Conservation (phyloP, 1,140 invertebrate genomes). For the Eupeodes corollae region DNA sequence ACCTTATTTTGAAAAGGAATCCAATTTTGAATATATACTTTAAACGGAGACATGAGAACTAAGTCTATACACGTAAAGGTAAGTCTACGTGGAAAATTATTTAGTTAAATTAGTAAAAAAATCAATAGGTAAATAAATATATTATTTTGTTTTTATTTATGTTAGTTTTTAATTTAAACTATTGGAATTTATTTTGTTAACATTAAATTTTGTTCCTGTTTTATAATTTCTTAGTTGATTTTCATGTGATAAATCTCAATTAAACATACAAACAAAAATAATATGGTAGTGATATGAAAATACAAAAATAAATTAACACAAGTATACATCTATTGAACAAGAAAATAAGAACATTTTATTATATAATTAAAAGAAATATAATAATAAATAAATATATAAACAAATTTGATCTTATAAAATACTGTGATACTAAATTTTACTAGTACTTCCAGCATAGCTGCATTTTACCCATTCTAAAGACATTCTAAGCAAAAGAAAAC, state of each 20-base stretch:
- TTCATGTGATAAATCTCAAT: neutral
- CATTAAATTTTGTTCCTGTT: too few relatives aligned
- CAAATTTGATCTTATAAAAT: constrained; percentile 37
- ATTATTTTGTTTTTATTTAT: too few relatives aligned
- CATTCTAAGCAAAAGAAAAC: constrained; percentile 21
- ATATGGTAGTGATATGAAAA: neutral
- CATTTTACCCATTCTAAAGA: constrained; percentile 38
- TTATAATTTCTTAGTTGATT: too few relatives aligned
- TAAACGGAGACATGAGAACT: too few relatives aligned
- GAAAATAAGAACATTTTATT: neutral
- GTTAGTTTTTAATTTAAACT: too few relatives aligned
- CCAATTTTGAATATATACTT: too few relatives aligned
- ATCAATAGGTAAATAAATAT: too few relatives aligned
- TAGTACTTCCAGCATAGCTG: constrained; percentile 39
- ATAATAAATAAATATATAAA: constrained; percentile 11
- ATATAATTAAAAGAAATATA: constrained; percentile 5
- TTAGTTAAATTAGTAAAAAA: too few relatives aligned
- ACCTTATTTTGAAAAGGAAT: too few relatives aligned
- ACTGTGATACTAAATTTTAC: constrained; percentile 39
- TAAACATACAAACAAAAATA: neutral
- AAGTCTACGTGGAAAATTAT: too few relatives aligned
- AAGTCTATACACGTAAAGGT: too few relatives aligned
- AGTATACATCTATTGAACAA: neutral
- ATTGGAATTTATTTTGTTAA: too few relatives aligned
- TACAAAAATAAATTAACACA: neutral